These are phyloP conservation scores for Neopipo cinnamomea DNA, from an alignment of 2,113 vertebrate species.

Conservation along the genomic window DNA sequence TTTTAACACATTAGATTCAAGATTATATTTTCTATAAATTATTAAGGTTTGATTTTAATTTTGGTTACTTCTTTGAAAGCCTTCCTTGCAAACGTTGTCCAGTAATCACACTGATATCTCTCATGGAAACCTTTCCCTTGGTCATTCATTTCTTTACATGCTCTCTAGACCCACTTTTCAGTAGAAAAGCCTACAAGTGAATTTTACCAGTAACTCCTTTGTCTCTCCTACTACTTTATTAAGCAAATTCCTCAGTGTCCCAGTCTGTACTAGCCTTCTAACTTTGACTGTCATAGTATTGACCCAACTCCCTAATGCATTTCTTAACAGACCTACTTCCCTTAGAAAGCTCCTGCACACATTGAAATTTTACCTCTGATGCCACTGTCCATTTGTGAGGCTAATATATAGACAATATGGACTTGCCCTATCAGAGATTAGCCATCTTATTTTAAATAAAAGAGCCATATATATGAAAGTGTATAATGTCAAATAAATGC, in stretches of 20 bases:
- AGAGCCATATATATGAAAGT: background rate
- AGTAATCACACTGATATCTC: background rate
- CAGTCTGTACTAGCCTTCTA: background rate
- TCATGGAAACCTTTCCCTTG: background rate
- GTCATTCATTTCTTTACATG: background rate
- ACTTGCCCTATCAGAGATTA: background rate
- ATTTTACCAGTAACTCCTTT: background rate
- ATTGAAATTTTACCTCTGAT: background rate
- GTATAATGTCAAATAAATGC: background rate
- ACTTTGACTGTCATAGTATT: background rate
- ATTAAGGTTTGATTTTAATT: background rate
- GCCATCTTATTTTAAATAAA: background rate
- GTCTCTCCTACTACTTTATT: background rate
- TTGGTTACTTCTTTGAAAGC: background rate
- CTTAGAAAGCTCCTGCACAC: background rate
- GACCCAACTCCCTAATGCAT: background rate
- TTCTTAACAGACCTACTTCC: background rate
- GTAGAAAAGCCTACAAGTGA: background rate
- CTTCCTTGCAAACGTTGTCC: fast-evolving
- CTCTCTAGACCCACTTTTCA: background rate
- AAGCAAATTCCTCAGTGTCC: background rate
- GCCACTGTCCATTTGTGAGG: background rate
- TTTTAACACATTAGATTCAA: background rate
- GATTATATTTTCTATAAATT: background rate
- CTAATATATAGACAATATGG: fast-evolving